Percentiles rank a stretch among this genome's conserved stretches.
Conservation (phyloP, 2,797 vertebrate genomes). For the Dromococcyx pavoninus region DNA sequence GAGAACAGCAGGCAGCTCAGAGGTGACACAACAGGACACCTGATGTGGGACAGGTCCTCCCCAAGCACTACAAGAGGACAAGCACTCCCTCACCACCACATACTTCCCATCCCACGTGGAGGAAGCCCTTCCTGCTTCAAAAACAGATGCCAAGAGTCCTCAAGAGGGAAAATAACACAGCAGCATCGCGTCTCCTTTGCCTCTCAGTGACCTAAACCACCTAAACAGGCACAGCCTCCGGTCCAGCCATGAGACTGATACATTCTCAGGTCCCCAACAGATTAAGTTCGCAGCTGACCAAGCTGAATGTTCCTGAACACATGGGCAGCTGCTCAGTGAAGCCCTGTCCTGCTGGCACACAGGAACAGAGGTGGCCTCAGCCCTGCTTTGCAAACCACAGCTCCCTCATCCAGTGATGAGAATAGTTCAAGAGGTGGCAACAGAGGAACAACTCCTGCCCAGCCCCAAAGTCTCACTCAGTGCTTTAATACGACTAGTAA, state of each 20-base stretch:
- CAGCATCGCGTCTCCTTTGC: not conserved
- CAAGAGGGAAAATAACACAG: not conserved
- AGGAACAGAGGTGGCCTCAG: not conserved
- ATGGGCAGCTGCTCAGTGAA: not conserved
- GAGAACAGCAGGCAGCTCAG: not conserved
- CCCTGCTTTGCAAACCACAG: not conserved
- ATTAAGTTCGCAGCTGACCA: not conserved
- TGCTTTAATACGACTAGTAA: not conserved
- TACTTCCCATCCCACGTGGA: rapidly evolving
- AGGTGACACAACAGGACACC: not conserved
- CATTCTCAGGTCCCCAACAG: rapidly evolving
- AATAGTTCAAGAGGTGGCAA: not conserved
- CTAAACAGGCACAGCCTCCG: not conserved
- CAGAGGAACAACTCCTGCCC: rapidly evolving
- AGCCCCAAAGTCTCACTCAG: not conserved
- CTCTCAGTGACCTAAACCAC: not conserved
- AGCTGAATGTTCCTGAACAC: not conserved
- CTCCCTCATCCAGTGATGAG: not conserved
- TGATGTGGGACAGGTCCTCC: not conserved
- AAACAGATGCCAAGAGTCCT: not conserved
- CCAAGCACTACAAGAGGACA: not conserved
- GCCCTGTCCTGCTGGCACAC: not conserved
- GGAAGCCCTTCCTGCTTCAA: not conserved
- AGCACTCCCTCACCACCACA: no score
- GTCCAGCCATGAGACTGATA: not conserved